phyloP scores from a whole-genome alignment of 2,113 vertebrate species.

The Lontra canadensis region DNA sequence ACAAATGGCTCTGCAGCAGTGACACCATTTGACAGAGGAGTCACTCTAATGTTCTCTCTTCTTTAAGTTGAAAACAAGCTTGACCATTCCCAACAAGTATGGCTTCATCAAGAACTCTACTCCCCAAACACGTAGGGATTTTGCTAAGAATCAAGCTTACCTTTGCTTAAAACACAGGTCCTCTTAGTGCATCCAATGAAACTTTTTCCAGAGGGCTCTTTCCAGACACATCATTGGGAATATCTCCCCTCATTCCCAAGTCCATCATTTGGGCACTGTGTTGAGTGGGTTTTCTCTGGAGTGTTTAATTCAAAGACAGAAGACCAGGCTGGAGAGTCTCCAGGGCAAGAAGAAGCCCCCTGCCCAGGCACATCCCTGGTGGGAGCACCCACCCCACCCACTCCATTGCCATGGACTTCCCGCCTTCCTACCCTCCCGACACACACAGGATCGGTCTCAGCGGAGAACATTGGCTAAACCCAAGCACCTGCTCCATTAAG shows the following conservation, averaged over 20 bases:
- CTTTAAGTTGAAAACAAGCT: background rate
- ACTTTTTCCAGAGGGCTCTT: background rate
- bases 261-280: background rate
- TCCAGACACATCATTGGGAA: background rate
- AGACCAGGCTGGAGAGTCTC: background rate
- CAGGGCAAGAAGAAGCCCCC: background rate
- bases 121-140: background rate
- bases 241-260: background rate
- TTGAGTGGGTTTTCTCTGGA: background rate
- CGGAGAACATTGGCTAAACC: too few species aligned
- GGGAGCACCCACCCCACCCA: background rate
- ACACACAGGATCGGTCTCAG: background rate
- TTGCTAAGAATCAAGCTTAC: background rate
- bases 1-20: background rate
- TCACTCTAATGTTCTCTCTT: background rate
- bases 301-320: background rate
- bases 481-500: background rate
- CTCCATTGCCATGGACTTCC: background rate
- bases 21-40: background rate
- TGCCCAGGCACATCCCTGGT: accelerated
- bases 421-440: background rate
- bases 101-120: background rate
- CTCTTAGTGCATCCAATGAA: too few species aligned
- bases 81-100: background rate
- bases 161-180: background rate